phyloP scores from a whole-genome alignment of 2,888 invertebrate species.

The Plutella xylostella region DNA sequence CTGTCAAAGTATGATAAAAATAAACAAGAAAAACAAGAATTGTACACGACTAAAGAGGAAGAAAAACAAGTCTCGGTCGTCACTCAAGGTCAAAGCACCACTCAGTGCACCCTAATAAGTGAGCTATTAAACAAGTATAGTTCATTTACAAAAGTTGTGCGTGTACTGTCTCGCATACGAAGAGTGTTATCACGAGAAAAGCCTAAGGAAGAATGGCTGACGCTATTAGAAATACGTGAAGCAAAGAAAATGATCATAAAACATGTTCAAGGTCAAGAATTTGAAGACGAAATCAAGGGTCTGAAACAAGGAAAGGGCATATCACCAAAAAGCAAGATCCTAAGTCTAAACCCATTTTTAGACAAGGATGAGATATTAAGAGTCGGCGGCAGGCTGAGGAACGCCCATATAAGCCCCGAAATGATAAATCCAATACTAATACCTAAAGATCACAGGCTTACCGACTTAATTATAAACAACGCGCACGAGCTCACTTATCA shows the following conservation, averaged over 20 bases:
- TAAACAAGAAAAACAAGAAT: too few relatives aligned
- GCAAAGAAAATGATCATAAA: not conserved
- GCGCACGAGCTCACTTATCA: slow-evolving; percentile 6
- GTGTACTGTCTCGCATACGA: too few relatives aligned
- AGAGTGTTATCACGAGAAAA: too few relatives aligned
- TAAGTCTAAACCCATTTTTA: slow-evolving; percentile 1
- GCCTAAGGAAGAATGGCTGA: not conserved
- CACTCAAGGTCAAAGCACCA: too few relatives aligned
- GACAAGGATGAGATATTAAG: not conserved
- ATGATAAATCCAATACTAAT: slow-evolving; percentile 7
- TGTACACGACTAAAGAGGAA: too few relatives aligned
- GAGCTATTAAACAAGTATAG: too few relatives aligned
- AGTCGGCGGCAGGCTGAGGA: slow-evolving; percentile 2
- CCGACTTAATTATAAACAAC: slow-evolving; percentile 2
- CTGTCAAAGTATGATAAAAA: not conserved
- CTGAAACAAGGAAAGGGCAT: not conserved
- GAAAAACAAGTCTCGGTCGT: too few relatives aligned
- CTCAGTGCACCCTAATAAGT: too few relatives aligned
- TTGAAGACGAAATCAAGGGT: not conserved
- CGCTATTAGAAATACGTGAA: not conserved
- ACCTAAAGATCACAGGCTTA: not conserved
- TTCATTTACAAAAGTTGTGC: too few relatives aligned
- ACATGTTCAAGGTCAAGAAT: not conserved
- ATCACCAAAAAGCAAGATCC: not conserved
- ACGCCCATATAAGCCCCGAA: not conserved